Conservation (phyloP, 2,888 invertebrate species). For the Epirrita christyi region DNA sequence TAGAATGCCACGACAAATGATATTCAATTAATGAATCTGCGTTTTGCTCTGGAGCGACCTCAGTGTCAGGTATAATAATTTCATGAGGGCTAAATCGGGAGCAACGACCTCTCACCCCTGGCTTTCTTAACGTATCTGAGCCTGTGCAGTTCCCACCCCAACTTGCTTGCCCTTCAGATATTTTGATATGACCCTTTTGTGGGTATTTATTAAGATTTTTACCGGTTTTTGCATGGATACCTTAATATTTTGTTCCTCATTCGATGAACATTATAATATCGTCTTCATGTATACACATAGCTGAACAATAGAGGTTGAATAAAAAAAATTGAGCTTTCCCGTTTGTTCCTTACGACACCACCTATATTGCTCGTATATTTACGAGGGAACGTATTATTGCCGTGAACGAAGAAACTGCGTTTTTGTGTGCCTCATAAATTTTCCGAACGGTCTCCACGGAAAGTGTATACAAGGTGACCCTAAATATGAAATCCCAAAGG, state of each 20-base stretch:
- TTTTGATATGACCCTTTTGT: conserved; percentile 32
- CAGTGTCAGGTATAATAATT: conserved; percentile 55
- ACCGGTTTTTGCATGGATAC: neutral
- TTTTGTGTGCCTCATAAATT: conserved; percentile 40
- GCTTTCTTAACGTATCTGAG: conserved; percentile 63
- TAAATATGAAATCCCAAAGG: no score
- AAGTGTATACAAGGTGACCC: conserved; percentile 19
- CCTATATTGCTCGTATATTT: conserved; percentile 27
- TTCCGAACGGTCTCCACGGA: conserved; percentile 28
- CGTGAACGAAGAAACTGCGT: conserved; percentile 33
- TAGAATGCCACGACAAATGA: neutral
- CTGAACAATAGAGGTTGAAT: neutral
- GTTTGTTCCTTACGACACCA: neutral
- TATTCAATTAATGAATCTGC: conserved; percentile 37
- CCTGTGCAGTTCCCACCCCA: conserved; percentile 50
- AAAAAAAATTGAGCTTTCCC: neutral
- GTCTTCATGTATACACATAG: no score
- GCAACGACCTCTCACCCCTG: conserved; percentile 75
- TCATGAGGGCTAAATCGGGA: conserved; percentile 60
- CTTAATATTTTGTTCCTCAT: no score
- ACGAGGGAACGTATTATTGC: conserved; percentile 32
- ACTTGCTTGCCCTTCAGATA: conserved; percentile 50
- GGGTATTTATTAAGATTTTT: conserved; percentile 11
- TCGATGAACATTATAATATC: no score
- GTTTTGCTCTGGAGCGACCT: conserved; percentile 40